Base-by-base conservation (phyloP, 2,113 vertebrate genomes). In the Arvicanthis niloticus region DNA sequence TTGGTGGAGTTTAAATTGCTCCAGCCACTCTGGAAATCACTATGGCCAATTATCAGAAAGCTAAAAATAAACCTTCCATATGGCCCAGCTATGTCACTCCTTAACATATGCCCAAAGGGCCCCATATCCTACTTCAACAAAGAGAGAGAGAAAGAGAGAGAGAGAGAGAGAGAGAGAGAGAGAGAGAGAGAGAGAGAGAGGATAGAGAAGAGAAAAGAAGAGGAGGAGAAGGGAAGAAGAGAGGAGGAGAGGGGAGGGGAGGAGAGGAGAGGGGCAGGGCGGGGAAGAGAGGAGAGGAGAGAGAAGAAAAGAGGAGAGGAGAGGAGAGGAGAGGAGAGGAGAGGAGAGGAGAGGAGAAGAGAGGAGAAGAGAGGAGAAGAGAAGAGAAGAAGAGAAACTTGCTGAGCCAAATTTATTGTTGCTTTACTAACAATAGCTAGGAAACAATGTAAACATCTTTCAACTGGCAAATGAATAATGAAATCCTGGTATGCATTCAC, bases 351-450 rank as follows among this genome's bases (percentile, higher is more conserved):
- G 26, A 31, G 26, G 12, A 9, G 65, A 12, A 10, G 4, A 12
- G 10, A 8, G 3, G 1, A 12, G 65, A 24, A 11, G 10, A 31
- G 65, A 4, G 11, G 10, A 5, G 29, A 1, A 26, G 11, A 31
- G 65, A 4, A 10, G 4, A 13, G 29, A 12, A 9, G 29, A 26
- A 62, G 62, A 10, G 62, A 17, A 34, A 11, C 31, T 53, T 80
- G 8, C 77, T 80, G 48, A 37, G 31, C 31, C 48, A 37, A 37
- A 1, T 80, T 51, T 51, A 37, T 53, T 80, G 77, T 9, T 19
- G 26, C 16, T 80, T 31, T 80, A 11, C 16, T 80, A 7, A 53
- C 31, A 80, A 80, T 19, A 53, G 15, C 77, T 53, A 19, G 48
- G 31, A 21, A 53, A 37, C 31, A 80, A 53, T 17, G 31, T 53